Conservation (phyloP, 1,140 invertebrate genomes). For the Bombus pascuorum region DNA sequence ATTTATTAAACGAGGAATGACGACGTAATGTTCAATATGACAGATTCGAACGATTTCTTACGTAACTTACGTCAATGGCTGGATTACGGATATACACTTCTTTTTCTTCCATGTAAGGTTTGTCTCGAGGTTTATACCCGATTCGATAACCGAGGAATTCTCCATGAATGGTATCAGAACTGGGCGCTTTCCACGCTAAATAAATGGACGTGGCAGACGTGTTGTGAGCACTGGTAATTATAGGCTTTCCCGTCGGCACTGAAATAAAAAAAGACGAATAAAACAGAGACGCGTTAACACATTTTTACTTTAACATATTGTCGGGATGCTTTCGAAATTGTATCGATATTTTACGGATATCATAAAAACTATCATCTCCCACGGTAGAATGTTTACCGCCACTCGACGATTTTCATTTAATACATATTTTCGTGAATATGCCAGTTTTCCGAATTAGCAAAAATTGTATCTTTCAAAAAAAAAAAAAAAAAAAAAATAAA, state of each 20-base stretch:
- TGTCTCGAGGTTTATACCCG: constrained; percentile 86
- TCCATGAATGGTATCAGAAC: constrained; percentile 87
- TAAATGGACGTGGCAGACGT: constrained; percentile 87
- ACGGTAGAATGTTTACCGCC: background rate
- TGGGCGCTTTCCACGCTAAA: constrained; percentile 88
- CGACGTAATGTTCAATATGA: background rate
- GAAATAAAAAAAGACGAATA: constrained; percentile 50
- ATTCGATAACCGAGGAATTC: constrained; percentile 91
- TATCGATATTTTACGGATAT: background rate
- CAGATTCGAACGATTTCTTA: background rate
- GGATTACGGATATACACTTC: constrained; percentile 88
- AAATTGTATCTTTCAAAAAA: background rate
- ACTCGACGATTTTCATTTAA: constrained; percentile 13
- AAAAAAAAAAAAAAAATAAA: background rate
- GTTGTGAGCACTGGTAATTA: constrained; percentile 88
- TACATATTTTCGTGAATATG: constrained; percentile 15
- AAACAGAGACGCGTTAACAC: background rate
- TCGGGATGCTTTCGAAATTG: background rate
- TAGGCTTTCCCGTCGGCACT: constrained; percentile 89
- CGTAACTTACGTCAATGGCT: constrained; percentile 84
- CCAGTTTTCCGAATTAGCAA: background rate
- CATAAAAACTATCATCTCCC: background rate
- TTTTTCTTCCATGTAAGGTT: constrained; percentile 84
- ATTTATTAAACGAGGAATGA: background rate
- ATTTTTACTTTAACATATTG: background rate